Percentiles rank a stretch among this genome's conserved stretches.
Evolutionary conservation across 64 coral and sea anemone species (phyloP).

Genomic region (Montipora capricornis): DNA sequence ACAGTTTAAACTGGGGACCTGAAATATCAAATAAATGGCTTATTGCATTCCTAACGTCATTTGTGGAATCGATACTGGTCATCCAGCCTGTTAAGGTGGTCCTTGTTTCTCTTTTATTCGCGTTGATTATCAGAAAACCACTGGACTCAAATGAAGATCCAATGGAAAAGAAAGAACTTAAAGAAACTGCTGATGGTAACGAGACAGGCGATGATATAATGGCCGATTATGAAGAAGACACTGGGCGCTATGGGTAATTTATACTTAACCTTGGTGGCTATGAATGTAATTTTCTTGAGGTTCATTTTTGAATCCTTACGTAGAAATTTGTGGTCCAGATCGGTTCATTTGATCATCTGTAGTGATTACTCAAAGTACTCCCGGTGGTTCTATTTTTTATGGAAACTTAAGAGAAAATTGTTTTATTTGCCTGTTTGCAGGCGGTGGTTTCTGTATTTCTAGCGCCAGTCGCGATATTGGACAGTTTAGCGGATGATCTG

Average conservation of each 20-base stretch:
- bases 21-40: constrained; percentile 93
- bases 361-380: no score
- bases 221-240: constrained; percentile 33
- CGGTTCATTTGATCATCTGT: no score
- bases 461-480: no score
- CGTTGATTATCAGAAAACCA: constrained; percentile 86
- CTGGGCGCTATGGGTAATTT: neutral
- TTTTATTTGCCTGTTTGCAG: no score
- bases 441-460: no score
- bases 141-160: constrained; percentile 49
- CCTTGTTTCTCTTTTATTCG: constrained; percentile 71
- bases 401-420: no score
- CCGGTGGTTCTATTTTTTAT: no score
- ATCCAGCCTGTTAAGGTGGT: constrained; percentile 98
- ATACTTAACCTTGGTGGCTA: neutral
- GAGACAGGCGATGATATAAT: constrained; percentile 38
- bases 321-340: no score
- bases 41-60: constrained; percentile 82
- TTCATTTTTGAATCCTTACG: neutral
- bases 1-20: constrained; percentile 86
- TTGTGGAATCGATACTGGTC: constrained; percentile 85
- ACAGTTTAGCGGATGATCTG: no score
- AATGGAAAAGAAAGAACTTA: constrained; percentile 30
- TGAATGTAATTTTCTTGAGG: neutral
- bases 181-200: neutral